phyloP scores from a whole-genome alignment of 2,797 vertebrate species.

The Sebastes diaconus region DNA sequence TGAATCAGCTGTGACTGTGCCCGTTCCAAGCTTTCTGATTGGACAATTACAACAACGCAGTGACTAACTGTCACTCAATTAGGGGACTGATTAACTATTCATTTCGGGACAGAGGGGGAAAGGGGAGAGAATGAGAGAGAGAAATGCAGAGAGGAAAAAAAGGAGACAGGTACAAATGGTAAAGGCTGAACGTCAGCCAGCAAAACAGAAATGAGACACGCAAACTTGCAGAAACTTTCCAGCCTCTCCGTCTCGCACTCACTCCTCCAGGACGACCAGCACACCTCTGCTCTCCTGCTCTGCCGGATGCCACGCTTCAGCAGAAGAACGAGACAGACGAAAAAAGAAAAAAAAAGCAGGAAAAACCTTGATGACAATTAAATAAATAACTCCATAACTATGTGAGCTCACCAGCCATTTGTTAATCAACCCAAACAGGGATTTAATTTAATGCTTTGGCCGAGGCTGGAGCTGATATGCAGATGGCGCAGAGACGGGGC shows the following conservation, averaged over 20 bases:
- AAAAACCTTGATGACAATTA: constrained; percentile 64
- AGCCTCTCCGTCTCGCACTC: constrained; percentile 8
- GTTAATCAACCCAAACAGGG: constrained; percentile 88
- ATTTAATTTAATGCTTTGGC: constrained; percentile 89
- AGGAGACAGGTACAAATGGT: constrained; percentile 62
- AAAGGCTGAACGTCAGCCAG: constrained; percentile 61
- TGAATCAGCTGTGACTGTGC: constrained; percentile 80
- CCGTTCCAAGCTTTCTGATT: constrained; percentile 83
- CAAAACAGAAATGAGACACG: constrained; percentile 39
- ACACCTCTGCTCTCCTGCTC: constrained; percentile 48
- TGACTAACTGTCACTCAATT: constrained; percentile 84
- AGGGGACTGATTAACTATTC: constrained; percentile 83
- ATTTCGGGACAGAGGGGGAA: constrained; percentile 71
- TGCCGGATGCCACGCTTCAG: constrained; percentile 13
- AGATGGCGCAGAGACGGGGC: constrained; percentile 86
- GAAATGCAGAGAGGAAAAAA: constrained; percentile 18
- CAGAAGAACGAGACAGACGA: constrained; percentile 18
- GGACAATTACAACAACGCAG: constrained; percentile 85
- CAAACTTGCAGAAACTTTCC: constrained; percentile 39
- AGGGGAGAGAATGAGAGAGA: constrained; percentile 7
- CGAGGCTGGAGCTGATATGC: constrained; percentile 81
- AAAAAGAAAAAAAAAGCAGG: constrained; percentile 27
- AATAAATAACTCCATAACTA: constrained; percentile 76
- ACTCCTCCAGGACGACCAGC: constrained; percentile 48
- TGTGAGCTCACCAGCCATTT: constrained; percentile 86